Evolutionary conservation across 2,797 vertebrate genomes (phyloP).

Genomic region (Okamejei kenojei): DNA sequence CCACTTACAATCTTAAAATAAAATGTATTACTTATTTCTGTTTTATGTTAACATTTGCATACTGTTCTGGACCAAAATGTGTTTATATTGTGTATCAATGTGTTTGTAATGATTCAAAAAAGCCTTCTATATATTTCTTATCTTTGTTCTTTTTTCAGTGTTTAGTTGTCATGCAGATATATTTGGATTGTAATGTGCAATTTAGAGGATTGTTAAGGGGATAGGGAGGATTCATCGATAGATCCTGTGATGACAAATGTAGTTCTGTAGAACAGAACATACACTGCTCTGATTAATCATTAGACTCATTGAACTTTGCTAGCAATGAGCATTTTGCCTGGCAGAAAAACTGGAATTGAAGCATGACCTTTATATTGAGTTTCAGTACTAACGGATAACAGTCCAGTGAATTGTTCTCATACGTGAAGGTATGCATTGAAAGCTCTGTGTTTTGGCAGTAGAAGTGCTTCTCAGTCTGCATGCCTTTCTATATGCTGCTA

Average conservation of each 20-base stretch:
- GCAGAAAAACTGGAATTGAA: conserved; percentile 63
- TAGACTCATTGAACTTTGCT: conserved; percentile 46
- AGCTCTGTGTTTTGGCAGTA: conserved; percentile 68
- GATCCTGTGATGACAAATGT: conserved; percentile 49
- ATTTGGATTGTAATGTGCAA: conserved; percentile 51
- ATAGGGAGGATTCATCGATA: conserved; percentile 46
- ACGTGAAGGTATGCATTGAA: conserved; percentile 60
- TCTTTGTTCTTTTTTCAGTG: conserved; percentile 48
- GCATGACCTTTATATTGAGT: conserved; percentile 62
- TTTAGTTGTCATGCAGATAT: conserved; percentile 51
- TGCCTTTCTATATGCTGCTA: conserved; percentile 88
- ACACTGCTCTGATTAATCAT: conserved; percentile 51
- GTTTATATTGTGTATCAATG: conserved; percentile 49
- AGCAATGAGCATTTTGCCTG: conserved; percentile 34
- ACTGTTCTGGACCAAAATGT: conserved; percentile 49
- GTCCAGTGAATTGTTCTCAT: conserved; percentile 36
- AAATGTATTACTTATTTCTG: conserved; percentile 44
- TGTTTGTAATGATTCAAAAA: conserved; percentile 40
- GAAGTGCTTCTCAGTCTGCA: conserved; percentile 93
- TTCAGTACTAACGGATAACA: conserved; percentile 56
- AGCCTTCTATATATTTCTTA: conserved; percentile 47
- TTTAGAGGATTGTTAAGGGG: conserved; percentile 47
- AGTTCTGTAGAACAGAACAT: conserved; percentile 48
- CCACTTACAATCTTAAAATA: conserved; percentile 51
- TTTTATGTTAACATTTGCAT: conserved; percentile 43